Percentiles rank a stretch among this genome's conserved stretches.
phyloP scores from a whole-genome alignment of 1,140 invertebrate species.

The Hylaeus volcanicus region DNA sequence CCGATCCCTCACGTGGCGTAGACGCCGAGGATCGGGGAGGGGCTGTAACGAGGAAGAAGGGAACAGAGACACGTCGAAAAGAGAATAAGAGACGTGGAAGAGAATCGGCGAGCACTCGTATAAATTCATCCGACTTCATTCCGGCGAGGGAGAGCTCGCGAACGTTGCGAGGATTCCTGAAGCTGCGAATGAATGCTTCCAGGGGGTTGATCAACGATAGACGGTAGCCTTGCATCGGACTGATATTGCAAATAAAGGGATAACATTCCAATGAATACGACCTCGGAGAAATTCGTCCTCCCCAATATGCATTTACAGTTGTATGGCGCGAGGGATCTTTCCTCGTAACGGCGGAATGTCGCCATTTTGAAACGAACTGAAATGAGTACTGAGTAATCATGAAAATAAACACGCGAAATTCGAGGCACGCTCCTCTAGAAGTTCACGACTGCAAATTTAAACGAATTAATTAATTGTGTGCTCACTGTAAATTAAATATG shows the following conservation, averaged over 20 bases:
- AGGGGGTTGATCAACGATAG: constrained; percentile 18
- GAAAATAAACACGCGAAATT: neutral
- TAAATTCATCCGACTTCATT: constrained; percentile 57
- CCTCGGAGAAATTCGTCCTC: neutral
- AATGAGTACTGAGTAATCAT: neutral
- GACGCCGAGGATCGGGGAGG: constrained; percentile 11
- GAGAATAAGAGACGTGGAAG: constrained; percentile 20
- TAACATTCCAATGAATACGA: constrained; percentile 3
- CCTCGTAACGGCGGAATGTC: neutral
- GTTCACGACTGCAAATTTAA: too few relatives aligned
- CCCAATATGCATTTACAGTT: neutral
- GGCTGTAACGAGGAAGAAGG: neutral
- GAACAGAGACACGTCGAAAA: neutral
- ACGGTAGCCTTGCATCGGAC: constrained; percentile 8
- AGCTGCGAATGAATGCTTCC: constrained; percentile 23
- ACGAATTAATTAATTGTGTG: too few relatives aligned
- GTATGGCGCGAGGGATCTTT: neutral
- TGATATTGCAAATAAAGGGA: constrained; percentile 24
- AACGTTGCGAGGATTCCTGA: constrained; percentile 25
- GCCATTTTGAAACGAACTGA: neutral
- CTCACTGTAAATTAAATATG: too few relatives aligned
- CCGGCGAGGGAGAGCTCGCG: constrained; percentile 44
- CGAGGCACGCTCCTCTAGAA: too few relatives aligned
- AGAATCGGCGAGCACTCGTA: constrained; percentile 49
- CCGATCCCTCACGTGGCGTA: constrained; percentile 50